Evolutionary conservation across 2,113 vertebrate genomes (phyloP), one percentile per base, ranked within the genome.

Genomic region (Odontesthes bonariensis): DNA sequence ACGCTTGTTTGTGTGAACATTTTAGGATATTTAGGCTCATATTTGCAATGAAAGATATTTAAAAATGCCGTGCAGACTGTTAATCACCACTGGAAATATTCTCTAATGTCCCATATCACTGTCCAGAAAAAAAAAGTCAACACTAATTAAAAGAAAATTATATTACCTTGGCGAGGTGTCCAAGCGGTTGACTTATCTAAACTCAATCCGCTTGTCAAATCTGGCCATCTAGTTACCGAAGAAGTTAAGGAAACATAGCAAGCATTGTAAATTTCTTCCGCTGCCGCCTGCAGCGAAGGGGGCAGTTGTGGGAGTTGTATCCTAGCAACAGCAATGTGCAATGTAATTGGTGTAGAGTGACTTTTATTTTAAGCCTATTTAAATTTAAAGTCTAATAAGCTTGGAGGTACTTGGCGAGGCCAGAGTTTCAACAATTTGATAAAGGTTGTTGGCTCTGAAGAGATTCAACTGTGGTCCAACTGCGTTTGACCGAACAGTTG

Each of bases 321-420:
- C 92, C 66, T 87, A 86, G 91, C 90, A 92, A 93, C 92, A 49
- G 13, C 19, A 31, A 0, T 4, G 32, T 4, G 38, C 9, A 27
- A 32, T 31, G 31, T 59, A 22, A 54, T 67, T 58, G 20, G 51
- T 33, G 10, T 8, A 12, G 3, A 6, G 5, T 19, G 14, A 20
- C 55, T 9, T 23, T 14, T 59, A 69, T 65, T 54, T 1, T 32
- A 56, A 33, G 2, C 31, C 0, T 7, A 8, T 74, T 53, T 38
- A 0, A 49, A 54, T 17, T 17, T 35, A 5, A 0, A 13, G 1
- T n/a, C 17, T 1, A 58, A 19, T 3, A 0, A 27, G 5, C 17
- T 5, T 22, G 6, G 1, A 5, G 19, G 14, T 16, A 0, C 0
- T 17, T 13, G 1, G 0, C 27, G 10, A 16, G 14, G 8, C 0